Percentiles rank a stretch among this genome's conserved stretches.
Evolutionary conservation across 2,113 vertebrate genomes (phyloP).

Genomic region (Zosterops japonicus): DNA sequence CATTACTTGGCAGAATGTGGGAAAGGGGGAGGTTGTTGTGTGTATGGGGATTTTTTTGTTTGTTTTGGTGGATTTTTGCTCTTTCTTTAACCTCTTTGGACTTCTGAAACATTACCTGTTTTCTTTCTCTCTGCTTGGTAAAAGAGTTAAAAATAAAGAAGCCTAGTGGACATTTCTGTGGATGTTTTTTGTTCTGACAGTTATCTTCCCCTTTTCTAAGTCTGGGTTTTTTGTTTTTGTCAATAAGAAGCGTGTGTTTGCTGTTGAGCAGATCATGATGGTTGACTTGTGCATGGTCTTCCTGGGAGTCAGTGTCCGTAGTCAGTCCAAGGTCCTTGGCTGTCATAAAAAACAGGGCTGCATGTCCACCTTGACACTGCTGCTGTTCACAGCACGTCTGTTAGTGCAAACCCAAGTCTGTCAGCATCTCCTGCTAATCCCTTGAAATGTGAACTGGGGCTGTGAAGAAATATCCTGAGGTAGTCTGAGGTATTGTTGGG

Average conservation of each 20-base stretch:
- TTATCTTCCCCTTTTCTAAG: not conserved
- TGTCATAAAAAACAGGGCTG: not conserved
- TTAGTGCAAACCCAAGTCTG: not conserved
- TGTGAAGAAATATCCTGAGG: not conserved
- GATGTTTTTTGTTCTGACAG: not conserved
- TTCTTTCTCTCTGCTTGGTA: not conserved
- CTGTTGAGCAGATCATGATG: not conserved
- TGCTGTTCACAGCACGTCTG: not conserved
- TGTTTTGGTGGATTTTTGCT: not conserved
- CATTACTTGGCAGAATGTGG: not conserved
- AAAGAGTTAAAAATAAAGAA: not conserved
- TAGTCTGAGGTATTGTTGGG: not conserved
- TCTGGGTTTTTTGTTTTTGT: not conserved
- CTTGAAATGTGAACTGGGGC: not conserved
- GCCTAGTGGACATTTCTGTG: not conserved
- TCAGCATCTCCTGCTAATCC: not conserved
- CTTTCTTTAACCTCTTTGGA: not conserved
- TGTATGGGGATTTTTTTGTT: rapidly evolving
- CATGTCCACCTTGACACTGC: not conserved
- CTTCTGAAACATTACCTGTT: not conserved
- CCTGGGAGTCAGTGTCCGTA: not conserved
- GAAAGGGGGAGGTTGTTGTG: not conserved
- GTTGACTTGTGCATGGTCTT: not conserved
- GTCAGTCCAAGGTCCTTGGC: not conserved
- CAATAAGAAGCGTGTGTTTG: not conserved